Evolutionary conservation across 2,797 vertebrate species (phyloP).

Genomic region (Lepilemur ruficaudatus): DNA sequence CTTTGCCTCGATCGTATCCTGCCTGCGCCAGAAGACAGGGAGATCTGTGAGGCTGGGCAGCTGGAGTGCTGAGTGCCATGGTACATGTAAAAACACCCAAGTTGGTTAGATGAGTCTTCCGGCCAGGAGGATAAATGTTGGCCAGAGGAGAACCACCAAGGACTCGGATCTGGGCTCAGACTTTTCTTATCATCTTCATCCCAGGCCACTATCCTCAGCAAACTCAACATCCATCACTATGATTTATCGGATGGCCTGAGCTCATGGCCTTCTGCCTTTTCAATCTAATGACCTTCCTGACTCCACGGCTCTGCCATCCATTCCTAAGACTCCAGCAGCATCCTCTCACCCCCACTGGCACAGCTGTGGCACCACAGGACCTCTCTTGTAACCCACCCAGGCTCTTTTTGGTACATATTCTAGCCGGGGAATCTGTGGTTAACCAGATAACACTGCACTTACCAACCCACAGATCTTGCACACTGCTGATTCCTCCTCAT

Average conservation of each 20-base stretch:
- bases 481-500: background rate
- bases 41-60: background rate
- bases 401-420: background rate
- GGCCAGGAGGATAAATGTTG: background rate
- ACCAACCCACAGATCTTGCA: background rate
- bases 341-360: fast-evolving
- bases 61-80: background rate
- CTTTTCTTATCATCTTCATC: background rate
- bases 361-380: background rate
- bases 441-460: background rate
- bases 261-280: background rate
- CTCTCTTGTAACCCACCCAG: background rate
- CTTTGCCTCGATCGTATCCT: background rate
- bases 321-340: background rate
- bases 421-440: background rate
- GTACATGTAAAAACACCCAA: background rate
- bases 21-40: background rate
- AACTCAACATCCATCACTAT: background rate
- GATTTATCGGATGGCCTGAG: background rate
- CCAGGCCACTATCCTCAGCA: background rate
- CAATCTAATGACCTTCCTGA: background rate
- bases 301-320: background rate
- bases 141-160: background rate
- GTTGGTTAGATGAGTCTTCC: background rate
- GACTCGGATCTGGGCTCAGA: background rate